Percentiles rank a stretch among this genome's conserved stretches.
These are phyloP conservation scores for Pseudopipra pipra DNA, from an alignment of 2,113 vertebrate species.

Conservation along the genomic window DNA sequence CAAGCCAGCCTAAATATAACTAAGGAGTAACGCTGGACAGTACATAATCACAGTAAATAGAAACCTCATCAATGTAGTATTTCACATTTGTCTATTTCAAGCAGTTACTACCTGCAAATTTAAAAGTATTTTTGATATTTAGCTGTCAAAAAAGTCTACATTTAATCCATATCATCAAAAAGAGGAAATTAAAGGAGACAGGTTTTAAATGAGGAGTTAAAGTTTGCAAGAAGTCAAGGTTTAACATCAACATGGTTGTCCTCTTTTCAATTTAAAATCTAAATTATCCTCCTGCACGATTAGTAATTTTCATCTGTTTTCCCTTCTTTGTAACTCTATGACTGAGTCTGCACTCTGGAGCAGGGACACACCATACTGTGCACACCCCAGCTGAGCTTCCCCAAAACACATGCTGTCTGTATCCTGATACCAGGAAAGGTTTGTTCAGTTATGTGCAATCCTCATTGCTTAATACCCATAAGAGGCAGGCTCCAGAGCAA, in stretches of 20 bases:
- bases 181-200: neutral
- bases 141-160: neutral
- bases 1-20: neutral
- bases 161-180: neutral
- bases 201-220: neutral
- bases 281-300: neutral
- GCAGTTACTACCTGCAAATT: neutral
- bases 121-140: neutral
- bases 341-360: neutral
- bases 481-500: neutral
- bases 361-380: accelerated
- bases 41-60: neutral
- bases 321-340: neutral
- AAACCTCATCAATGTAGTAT: neutral
- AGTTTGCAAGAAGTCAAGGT: neutral
- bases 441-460: neutral
- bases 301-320: neutral
- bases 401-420: neutral
- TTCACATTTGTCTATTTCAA: neutral
- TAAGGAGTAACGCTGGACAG: neutral
- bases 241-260: neutral
- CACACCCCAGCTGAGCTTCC: neutral
- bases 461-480: neutral
- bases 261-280: neutral
- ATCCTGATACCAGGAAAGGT: neutral